Percentiles rank a stretch among this genome's conserved stretches.
Conservation (phyloP, 2,888 invertebrate species). For the Diplazon laetatorius region DNA sequence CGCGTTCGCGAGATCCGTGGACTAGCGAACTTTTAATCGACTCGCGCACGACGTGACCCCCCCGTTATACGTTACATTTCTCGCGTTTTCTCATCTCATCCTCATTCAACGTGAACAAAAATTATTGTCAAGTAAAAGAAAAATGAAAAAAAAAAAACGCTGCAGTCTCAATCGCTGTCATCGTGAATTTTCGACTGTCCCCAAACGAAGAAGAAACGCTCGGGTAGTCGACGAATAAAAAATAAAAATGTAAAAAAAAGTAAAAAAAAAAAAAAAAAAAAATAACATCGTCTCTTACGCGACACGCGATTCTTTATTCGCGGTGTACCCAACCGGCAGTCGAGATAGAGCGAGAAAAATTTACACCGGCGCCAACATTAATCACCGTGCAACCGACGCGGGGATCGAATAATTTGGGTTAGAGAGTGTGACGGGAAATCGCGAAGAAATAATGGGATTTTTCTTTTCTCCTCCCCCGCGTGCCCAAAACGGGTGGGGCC, state of each 20-base stretch:
- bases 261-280: constrained; percentile 23
- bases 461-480: neutral
- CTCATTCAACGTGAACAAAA: no score
- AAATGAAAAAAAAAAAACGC: constrained; percentile 37
- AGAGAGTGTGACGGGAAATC: constrained; percentile 64
- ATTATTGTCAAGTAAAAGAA: constrained; percentile 33
- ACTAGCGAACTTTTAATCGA: constrained; percentile 59
- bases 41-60: constrained; percentile 42
- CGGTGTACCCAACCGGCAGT: constrained; percentile 20
- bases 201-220: constrained; percentile 18
- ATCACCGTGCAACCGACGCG: constrained; percentile 61
- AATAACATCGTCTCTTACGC: constrained; percentile 6
- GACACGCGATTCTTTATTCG: constrained; percentile 49
- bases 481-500: no score
- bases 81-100: constrained; percentile 24
- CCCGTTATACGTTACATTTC: constrained; percentile 52
- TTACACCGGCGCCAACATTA: constrained; percentile 58
- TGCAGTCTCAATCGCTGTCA: constrained; percentile 41
- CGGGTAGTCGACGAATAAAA: constrained; percentile 6
- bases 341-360: constrained; percentile 38
- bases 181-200: constrained; percentile 21
- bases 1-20: constrained; percentile 25
- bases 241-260: no score
- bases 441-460: constrained; percentile 65
- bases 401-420: constrained; percentile 66